Evolutionary conservation across 2,113 vertebrate genomes (phyloP).

Genomic region (Patagioenas fasciata): DNA sequence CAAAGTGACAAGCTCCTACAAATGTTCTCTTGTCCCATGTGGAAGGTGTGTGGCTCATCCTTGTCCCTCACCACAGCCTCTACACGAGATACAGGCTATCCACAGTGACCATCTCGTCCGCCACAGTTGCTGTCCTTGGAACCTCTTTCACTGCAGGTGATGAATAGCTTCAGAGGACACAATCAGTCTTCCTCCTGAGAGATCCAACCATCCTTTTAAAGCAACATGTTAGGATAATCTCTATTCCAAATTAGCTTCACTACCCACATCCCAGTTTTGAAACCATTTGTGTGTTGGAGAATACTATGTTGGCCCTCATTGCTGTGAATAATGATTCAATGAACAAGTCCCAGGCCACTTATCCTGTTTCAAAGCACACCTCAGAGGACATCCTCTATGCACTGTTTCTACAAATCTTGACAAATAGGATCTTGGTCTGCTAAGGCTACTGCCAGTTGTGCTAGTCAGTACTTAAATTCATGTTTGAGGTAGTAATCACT

Average conservation of each 20-base stretch:
- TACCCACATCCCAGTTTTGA: not conserved
- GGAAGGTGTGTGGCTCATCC: not conserved
- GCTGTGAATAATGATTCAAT: not conserved
- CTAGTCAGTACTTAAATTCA: not conserved
- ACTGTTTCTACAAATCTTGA: not conserved
- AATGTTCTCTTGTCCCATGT: accelerated
- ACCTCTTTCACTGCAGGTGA: not conserved
- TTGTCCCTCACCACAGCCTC: not conserved
- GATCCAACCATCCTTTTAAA: not conserved
- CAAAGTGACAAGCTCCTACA: not conserved
- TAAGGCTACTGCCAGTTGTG: not conserved
- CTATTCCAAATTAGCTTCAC: not conserved
- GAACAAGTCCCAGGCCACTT: not conserved
- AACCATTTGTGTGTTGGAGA: not conserved
- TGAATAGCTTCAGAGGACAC: not conserved
- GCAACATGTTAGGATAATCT: accelerated
- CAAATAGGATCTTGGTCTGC: not conserved
- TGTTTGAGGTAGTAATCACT: not conserved
- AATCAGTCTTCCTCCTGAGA: not conserved
- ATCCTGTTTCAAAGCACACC: not conserved
- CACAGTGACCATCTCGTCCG: not conserved
- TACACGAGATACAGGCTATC: not conserved
- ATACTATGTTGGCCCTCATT: not conserved
- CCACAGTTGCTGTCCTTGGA: not conserved
- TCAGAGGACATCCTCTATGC: not conserved